Conservation (phyloP, 2,888 invertebrate genomes). For the Temnothorax unifasciatus region DNA sequence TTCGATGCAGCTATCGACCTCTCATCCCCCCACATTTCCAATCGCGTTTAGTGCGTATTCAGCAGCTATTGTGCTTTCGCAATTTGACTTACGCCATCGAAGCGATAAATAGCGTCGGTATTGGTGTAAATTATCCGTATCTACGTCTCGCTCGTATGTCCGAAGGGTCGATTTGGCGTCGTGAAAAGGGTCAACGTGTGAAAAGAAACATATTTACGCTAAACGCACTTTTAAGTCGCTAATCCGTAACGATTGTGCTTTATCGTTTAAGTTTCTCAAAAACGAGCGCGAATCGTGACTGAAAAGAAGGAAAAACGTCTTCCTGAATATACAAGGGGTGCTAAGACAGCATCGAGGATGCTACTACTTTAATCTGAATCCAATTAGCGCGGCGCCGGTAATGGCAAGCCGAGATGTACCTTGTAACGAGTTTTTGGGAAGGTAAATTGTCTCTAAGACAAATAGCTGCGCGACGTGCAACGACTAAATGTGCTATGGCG, state of each 20-base stretch:
- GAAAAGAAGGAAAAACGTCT: background rate
- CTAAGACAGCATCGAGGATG: constrained; percentile 20
- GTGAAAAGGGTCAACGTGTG: constrained; percentile 24
- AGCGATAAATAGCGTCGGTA: constrained; percentile 25
- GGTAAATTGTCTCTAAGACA: constrained; percentile 41
- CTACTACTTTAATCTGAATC: constrained; percentile 51
- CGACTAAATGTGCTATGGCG: constrained; percentile 19
- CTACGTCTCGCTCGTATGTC: constrained; percentile 11
- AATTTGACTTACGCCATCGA: constrained; percentile 4
- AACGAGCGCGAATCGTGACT: constrained; percentile 8
- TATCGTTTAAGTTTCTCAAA: constrained; percentile 16
- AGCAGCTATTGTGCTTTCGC: constrained; percentile 36
- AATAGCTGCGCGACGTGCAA: constrained; percentile 27
- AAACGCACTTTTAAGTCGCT: constrained; percentile 16
- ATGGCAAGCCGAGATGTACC: constrained; percentile 36
- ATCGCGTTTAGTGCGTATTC: constrained; percentile 14
- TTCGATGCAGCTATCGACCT: background rate
- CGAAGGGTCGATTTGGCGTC: background rate
- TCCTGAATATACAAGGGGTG: background rate
- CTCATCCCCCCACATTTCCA: constrained; percentile 3
- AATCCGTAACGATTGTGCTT: constrained; percentile 25
- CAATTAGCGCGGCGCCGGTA: constrained; percentile 36
- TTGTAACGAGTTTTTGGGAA: constrained; percentile 39
- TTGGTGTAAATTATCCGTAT: constrained; percentile 34
- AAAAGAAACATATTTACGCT: constrained; percentile 42